Evolutionary conservation across 2,113 vertebrate genomes (phyloP).

Genomic region (Ciconia boyciana): DNA sequence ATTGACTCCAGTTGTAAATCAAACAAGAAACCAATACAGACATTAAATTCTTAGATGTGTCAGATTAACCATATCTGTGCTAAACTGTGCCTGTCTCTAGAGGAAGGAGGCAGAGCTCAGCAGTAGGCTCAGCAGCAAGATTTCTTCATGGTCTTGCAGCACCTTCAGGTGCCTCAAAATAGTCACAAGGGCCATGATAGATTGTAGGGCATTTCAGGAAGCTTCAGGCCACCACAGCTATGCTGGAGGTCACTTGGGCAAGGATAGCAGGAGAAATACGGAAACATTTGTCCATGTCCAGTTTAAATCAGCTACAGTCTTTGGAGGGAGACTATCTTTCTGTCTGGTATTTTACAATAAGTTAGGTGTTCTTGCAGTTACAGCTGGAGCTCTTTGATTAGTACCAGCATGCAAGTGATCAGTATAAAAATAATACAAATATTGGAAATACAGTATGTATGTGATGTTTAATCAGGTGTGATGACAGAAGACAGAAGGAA

Average conservation of each 20-base stretch:
- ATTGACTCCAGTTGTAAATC: not conserved
- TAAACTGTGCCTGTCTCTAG: not conserved
- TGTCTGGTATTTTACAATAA: not conserved
- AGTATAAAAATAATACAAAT: not conserved
- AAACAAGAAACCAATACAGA: not conserved
- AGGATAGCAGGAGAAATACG: not conserved
- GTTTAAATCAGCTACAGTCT: not conserved
- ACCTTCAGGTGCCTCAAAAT: not conserved
- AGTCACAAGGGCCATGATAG: not conserved
- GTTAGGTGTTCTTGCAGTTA: not conserved
- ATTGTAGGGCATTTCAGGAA: not conserved
- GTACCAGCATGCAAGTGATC: not conserved
- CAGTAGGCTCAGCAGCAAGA: not conserved
- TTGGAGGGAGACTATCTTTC: not conserved
- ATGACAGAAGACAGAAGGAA: not conserved
- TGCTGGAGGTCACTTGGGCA: not conserved
- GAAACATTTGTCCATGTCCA: not conserved
- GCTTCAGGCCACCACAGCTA: not conserved
- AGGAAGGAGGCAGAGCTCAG: not conserved
- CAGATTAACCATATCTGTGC: not conserved
- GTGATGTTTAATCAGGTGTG: not conserved
- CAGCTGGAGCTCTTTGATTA: constrained; percentile 7
- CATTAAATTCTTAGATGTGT: not conserved
- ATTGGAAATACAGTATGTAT: not conserved
- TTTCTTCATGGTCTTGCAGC: not conserved